phyloP scores from a whole-genome alignment of 2,888 invertebrate genomes.

The Polymixis lichenea region DNA sequence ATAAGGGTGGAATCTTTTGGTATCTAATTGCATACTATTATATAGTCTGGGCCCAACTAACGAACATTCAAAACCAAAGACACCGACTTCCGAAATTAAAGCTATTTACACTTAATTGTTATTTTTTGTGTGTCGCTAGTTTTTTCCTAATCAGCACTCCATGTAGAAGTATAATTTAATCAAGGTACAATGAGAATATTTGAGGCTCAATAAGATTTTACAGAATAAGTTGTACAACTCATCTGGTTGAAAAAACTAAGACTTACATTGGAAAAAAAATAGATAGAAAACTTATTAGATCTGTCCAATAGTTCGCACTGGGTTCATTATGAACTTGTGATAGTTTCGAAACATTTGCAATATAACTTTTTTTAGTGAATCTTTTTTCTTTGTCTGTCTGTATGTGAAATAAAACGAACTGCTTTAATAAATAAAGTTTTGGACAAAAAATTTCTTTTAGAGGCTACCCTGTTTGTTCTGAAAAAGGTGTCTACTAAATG shows the following conservation, averaged over 20 bases:
- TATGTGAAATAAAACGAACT: conserved; percentile 30
- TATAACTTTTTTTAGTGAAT: conserved; percentile 39
- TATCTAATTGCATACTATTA: too few relatives aligned
- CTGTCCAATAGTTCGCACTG: conserved; percentile 6
- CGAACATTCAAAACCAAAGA: too few relatives aligned
- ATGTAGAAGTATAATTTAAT: neutral
- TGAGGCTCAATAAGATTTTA: neutral
- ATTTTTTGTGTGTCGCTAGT: too few relatives aligned
- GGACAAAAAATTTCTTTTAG: neutral
- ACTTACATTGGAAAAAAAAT: neutral
- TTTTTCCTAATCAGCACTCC: neutral
- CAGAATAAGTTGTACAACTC: neutral
- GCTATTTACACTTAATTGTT: too few relatives aligned
- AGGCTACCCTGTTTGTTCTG: neutral
- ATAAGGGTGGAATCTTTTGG: too few relatives aligned
- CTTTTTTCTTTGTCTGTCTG: neutral
- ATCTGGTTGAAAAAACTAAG: neutral
- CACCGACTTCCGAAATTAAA: too few relatives aligned
- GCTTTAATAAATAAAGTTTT: conserved; percentile 30
- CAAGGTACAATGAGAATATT: neutral
- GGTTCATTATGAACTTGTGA: conserved; percentile 28
- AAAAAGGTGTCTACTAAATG: neutral
- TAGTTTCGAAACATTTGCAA: conserved; percentile 41
- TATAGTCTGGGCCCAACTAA: too few relatives aligned
- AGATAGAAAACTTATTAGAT: conserved; percentile 18